Percentiles rank a stretch among this genome's conserved stretches.
phyloP scores from a whole-genome alignment of 2,797 vertebrate species.

The Coregonus suidteri region DNA sequence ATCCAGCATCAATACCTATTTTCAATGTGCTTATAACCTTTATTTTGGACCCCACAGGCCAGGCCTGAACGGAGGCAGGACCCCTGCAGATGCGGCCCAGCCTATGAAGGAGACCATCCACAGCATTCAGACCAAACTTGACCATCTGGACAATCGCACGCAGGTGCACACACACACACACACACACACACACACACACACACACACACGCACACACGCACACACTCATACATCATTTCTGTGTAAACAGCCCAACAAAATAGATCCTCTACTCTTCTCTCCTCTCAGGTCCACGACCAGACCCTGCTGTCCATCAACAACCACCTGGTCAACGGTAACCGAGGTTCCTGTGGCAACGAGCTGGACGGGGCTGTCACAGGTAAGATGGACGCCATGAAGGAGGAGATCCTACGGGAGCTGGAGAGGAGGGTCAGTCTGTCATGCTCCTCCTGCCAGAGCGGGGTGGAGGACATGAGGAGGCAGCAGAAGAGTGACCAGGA shows the following conservation, averaged over 20 bases:
- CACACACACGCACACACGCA: not conserved
- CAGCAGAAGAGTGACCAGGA: constrained; percentile 82
- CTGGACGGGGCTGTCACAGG: constrained; percentile 50
- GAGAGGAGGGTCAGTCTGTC: constrained; percentile 82
- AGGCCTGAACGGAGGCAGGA: constrained; percentile 68
- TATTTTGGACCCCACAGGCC: constrained; percentile 42
- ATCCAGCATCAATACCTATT: not conserved
- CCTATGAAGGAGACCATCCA: constrained; percentile 84
- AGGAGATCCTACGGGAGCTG: constrained; percentile 77
- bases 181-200: not conserved
- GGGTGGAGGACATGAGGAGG: constrained; percentile 80
- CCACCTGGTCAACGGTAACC: constrained; percentile 67
- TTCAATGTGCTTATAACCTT: not conserved
- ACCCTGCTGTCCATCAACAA: constrained; percentile 83
- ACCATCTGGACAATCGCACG: constrained; percentile 87
- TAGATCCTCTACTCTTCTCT: too few relatives aligned
- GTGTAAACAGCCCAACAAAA: too few relatives aligned
- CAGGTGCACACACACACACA: constrained; percentile 49
- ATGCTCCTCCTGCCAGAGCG: constrained; percentile 82
- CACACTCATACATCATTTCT: not conserved
- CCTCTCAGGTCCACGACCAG: constrained; percentile 77
- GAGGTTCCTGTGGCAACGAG: constrained; percentile 44
- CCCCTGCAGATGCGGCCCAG: constrained; percentile 83
- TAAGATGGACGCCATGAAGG: constrained; percentile 64
- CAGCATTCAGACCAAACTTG: constrained; percentile 86